Percentiles rank a stretch among this genome's conserved stretches.
phyloP scores from a whole-genome alignment of 2,113 vertebrate species.

The Coptodon rendalli region DNA sequence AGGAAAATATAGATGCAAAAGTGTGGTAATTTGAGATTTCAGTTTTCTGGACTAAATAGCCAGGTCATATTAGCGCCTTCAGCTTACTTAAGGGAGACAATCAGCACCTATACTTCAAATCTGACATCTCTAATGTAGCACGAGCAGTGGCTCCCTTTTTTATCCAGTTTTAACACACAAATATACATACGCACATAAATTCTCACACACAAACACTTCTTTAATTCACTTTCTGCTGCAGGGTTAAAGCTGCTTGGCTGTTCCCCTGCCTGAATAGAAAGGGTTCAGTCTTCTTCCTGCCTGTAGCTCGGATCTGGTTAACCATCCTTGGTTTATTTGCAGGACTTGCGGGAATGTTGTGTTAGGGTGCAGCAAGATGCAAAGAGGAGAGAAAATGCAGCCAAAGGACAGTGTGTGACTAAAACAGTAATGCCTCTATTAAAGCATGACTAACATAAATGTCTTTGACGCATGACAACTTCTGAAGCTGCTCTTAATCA shows the following conservation, averaged over 20 bases:
- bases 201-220: background rate
- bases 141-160: background rate
- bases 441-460: background rate
- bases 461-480: background rate
- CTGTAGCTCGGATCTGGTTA: conserved; percentile 35
- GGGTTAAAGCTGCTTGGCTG: conserved; percentile 23
- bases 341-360: background rate
- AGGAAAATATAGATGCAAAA: background rate
- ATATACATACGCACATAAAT: background rate
- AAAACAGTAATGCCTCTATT: conserved; percentile 29
- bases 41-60: background rate
- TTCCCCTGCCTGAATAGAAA: conserved; percentile 24
- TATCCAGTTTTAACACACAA: background rate
- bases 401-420: background rate
- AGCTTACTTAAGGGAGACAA: background rate
- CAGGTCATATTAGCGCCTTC: background rate
- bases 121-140: conserved; percentile 1
- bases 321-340: conserved; percentile 34
- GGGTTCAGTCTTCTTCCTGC: conserved; percentile 42
- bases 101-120: background rate
- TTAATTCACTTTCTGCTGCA: background rate
- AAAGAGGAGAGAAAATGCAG: background rate
- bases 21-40: background rate
- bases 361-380: background rate
- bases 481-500: background rate